phyloP scores from a whole-genome alignment of 2,113 vertebrate species.

The Sterna hirundo region DNA sequence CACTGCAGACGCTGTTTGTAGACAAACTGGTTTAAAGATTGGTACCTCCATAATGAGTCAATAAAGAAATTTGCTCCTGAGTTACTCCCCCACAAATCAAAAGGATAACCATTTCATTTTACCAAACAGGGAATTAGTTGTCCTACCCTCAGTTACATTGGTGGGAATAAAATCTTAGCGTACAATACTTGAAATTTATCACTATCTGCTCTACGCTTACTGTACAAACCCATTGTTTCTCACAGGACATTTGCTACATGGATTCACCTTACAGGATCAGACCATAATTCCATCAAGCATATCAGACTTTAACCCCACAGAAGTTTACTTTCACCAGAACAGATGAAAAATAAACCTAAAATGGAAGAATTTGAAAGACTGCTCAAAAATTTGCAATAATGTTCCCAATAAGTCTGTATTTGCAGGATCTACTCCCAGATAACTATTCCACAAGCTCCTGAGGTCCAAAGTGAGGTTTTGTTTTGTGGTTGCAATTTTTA shows the following conservation, averaged over 20 bases:
- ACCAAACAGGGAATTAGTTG: neutral
- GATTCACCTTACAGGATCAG: neutral
- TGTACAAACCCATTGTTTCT: neutral
- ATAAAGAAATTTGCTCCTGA: neutral
- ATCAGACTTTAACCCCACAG: neutral
- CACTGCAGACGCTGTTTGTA: neutral
- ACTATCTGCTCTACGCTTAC: neutral
- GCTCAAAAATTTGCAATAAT: neutral
- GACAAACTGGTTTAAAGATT: neutral
- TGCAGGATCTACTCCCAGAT: neutral
- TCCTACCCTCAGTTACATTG: neutral
- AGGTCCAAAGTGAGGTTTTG: slow-evolving; percentile 13
- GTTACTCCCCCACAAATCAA: neutral
- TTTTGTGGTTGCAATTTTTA: slow-evolving; percentile 33
- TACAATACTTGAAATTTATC: neutral
- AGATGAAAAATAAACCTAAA: neutral
- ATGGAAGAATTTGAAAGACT: neutral
- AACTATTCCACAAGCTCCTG: neutral
- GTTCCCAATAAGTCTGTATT: neutral
- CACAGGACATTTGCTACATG: neutral
- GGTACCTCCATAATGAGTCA: neutral
- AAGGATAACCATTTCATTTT: neutral
- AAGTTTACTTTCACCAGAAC: neutral
- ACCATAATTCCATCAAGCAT: neutral
- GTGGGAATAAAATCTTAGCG: neutral